These are phyloP conservation scores for Euproctis similis DNA, from an alignment of 2,888 invertebrate genomes.

Conservation along the genomic window DNA sequence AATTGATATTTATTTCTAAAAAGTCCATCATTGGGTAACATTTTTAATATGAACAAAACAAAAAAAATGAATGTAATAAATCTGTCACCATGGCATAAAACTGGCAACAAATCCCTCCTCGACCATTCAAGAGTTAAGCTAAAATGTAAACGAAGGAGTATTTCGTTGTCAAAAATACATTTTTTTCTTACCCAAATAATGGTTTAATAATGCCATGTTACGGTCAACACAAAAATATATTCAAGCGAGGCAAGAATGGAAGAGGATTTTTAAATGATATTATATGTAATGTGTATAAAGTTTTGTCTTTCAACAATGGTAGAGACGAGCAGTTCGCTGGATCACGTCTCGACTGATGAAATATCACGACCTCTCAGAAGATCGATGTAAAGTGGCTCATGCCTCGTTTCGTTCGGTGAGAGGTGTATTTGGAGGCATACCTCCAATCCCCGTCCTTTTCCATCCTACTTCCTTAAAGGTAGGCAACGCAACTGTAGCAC, in stretches of 20 bases:
- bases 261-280: constrained; percentile 4
- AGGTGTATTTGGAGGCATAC: too few species aligned
- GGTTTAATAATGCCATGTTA: constrained; percentile 52
- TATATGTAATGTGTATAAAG: too few species aligned
- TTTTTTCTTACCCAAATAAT: constrained; percentile 43
- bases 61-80: not conserved
- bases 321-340: too few species aligned
- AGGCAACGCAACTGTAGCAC: too few species aligned
- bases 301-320: too few species aligned
- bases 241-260: constrained; percentile 12
- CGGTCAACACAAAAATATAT: constrained; percentile 38
- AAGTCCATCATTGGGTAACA: not conserved
- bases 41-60: not conserved
- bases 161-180: constrained; percentile 43
- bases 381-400: too few species aligned
- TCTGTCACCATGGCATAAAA: not conserved
- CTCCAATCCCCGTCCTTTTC: too few species aligned
- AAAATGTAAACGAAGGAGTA: constrained; percentile 23
- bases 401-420: too few species aligned
- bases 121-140: constrained; percentile 10
- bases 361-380: too few species aligned
- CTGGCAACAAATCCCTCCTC: constrained; percentile 9
- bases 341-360: too few species aligned
- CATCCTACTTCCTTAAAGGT: too few species aligned
- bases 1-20: too few species aligned